Percentiles rank a stretch among this genome's conserved stretches.
phyloP scores from a whole-genome alignment of 2,113 vertebrate genomes.

The Cyanoramphus novaezelandiae region DNA sequence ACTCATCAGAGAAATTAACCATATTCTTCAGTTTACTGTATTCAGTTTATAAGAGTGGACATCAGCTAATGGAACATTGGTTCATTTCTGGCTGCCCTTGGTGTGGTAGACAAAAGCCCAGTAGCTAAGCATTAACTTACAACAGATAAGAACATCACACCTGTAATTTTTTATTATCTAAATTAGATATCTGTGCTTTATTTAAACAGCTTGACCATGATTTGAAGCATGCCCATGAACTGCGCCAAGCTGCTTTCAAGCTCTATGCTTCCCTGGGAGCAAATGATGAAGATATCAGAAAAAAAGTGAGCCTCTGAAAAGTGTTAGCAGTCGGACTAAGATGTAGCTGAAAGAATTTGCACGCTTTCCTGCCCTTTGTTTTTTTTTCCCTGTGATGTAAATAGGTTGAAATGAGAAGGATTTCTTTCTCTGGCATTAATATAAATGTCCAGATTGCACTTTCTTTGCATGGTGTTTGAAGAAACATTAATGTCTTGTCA shows the following conservation, averaged over 20 bases:
- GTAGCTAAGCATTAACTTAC: background rate
- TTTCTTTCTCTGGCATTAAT: slow-evolving; percentile 24
- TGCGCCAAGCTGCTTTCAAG: slow-evolving; percentile 98
- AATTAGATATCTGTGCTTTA: background rate
- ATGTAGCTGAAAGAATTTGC: background rate
- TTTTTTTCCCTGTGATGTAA: background rate
- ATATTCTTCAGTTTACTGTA: background rate
- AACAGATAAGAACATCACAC: background rate
- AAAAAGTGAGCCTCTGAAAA: slow-evolving; percentile 86
- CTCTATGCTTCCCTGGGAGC: slow-evolving; percentile 97
- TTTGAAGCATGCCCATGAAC: slow-evolving; percentile 96
- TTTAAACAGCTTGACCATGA: slow-evolving; percentile 92
- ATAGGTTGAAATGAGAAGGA: slow-evolving; percentile 23
- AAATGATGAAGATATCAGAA: slow-evolving; percentile 98
- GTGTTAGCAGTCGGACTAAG: slow-evolving; percentile 38
- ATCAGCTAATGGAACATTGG: background rate
- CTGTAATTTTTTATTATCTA: background rate
- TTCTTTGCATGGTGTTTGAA: slow-evolving; percentile 58
- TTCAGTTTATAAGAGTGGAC: background rate
- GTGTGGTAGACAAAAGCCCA: background rate
- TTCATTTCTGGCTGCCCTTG: background rate
- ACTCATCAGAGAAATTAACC: background rate
- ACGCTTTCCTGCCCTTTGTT: background rate
- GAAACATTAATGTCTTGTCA: background rate
- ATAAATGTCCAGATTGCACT: slow-evolving; percentile 24